These are phyloP conservation scores for Chiridota heheva DNA, from an alignment of 35 echinoderm and acorn worm species.

Conservation along the genomic window DNA sequence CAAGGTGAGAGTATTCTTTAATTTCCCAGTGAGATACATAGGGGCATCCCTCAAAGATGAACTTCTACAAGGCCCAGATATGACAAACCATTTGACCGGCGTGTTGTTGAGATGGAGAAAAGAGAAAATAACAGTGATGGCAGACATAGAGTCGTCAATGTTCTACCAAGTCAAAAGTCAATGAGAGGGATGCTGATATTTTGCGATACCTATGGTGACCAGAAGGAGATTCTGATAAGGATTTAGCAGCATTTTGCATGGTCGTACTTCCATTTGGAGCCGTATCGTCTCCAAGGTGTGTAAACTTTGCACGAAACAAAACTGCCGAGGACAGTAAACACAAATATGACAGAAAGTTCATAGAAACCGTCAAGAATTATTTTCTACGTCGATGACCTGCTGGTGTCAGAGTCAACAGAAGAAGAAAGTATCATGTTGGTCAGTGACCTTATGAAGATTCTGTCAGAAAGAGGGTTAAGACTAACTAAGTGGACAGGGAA, in stretches of 20 bases:
- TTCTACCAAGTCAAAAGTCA: slow-evolving; percentile 27
- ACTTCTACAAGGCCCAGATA: slow-evolving; percentile 29
- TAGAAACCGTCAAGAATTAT: background rate
- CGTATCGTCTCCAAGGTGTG: slow-evolving; percentile 39
- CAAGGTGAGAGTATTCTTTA: slow-evolving; percentile 31
- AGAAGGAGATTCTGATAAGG: slow-evolving; percentile 17
- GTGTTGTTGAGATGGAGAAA: slow-evolving; percentile 35
- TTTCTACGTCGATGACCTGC: slow-evolving; percentile 35
- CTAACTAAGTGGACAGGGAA: slow-evolving; percentile 20
- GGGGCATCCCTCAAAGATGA: slow-evolving; percentile 36
- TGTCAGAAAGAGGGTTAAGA: slow-evolving; percentile 8
- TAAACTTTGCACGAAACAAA: slow-evolving; percentile 19
- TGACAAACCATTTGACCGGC: slow-evolving; percentile 17
- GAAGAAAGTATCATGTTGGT: background rate
- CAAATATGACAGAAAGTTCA: background rate
- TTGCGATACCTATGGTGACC: slow-evolving; percentile 39
- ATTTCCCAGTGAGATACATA: slow-evolving; percentile 25
- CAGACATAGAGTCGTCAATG: slow-evolving; percentile 37
- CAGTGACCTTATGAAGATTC: background rate
- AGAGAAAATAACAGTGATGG: slow-evolving; percentile 17
- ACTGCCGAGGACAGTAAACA: background rate
- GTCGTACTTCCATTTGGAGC: slow-evolving; percentile 45
- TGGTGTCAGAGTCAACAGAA: background rate
- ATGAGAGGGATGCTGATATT: background rate
- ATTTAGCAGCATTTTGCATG: slow-evolving; percentile 13